A percentile compares a stretch with the other conserved stretches of the same genome.
These are phyloP conservation scores for Trichonephila clavata DNA, from an alignment of 1,140 invertebrate species.

Conservation along the genomic window DNA sequence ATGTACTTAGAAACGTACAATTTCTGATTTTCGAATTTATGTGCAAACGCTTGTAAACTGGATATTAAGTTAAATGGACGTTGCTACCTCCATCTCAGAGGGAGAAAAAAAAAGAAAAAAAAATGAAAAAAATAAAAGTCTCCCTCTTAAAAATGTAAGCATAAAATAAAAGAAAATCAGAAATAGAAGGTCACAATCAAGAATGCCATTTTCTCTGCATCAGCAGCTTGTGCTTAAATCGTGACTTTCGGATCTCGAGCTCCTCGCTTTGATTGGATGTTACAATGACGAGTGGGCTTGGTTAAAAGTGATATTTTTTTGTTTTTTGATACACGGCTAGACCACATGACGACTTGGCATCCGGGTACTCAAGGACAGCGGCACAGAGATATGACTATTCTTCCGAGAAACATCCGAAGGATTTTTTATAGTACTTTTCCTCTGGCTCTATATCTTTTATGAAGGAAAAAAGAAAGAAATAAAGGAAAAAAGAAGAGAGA, in stretches of 20 bases:
- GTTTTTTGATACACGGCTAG: conserved; percentile 58
- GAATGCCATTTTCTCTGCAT: conserved; percentile 66
- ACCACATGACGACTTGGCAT: conserved; percentile 71
- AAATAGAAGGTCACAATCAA: conserved; percentile 60
- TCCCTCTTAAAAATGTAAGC: background rate
- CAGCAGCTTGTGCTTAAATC: conserved; percentile 59
- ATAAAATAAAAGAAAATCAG: conserved; percentile 37
- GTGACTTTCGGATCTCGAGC: conserved; percentile 56
- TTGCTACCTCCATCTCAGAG: conserved; percentile 42
- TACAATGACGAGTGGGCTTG: conserved; percentile 57
- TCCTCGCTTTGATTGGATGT: conserved; percentile 54
- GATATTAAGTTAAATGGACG: conserved; percentile 74
- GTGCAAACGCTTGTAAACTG: conserved; percentile 68
- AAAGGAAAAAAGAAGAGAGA: background rate
- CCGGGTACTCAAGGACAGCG: conserved; percentile 68
- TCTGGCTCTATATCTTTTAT: background rate
- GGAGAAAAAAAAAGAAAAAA: background rate
- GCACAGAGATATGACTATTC: conserved; percentile 48
- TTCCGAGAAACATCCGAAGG: conserved; percentile 55
- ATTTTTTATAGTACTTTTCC: conserved; percentile 5
- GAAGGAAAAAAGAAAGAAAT: background rate
- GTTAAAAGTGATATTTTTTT: conserved; percentile 36
- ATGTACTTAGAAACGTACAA: conserved; percentile 62
- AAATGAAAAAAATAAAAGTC: background rate
- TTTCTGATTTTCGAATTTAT: conserved; percentile 68